Percentiles rank a stretch among this genome's conserved stretches.
These are phyloP conservation scores for Drosophila micromelanica DNA, from an alignment of 1,140 invertebrate species.

Conservation along the genomic window DNA sequence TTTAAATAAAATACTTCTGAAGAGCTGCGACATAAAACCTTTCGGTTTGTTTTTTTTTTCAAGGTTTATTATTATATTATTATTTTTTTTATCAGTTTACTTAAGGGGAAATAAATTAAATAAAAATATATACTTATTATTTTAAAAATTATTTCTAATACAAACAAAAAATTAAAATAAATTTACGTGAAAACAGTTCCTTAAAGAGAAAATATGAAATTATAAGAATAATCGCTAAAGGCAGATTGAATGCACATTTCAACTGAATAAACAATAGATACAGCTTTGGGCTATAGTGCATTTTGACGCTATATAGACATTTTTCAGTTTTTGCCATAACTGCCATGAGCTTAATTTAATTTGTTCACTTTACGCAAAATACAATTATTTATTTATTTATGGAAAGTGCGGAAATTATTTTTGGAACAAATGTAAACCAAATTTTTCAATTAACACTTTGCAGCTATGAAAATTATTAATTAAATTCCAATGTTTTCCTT, in stretches of 20 bases:
- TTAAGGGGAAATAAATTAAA: neutral
- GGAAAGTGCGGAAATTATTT: neutral
- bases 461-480: constrained; percentile 21
- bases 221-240: too few species aligned
- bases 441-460: constrained; percentile 15
- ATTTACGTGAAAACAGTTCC: too few species aligned
- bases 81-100: neutral
- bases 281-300: too few species aligned
- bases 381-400: neutral
- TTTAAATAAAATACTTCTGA: neutral
- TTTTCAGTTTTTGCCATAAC: neutral
- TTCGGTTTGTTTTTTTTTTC: neutral
- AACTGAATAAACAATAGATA: too few species aligned
- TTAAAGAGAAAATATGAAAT: too few species aligned
- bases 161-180: too few species aligned
- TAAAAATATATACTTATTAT: neutral
- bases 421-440: constrained; percentile 1
- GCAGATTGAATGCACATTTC: neutral
- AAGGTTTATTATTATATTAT: constrained; percentile 3
- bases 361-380: neutral
- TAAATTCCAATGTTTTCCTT: constrained; percentile 33
- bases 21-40: neutral
- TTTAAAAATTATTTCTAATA: too few species aligned
- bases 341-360: neutral
- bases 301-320: neutral